A percentile compares a stretch with the other conserved stretches of the same genome.
Conservation (phyloP, 2,113 vertebrate genomes). For the Lepisosteus osseus region DNA sequence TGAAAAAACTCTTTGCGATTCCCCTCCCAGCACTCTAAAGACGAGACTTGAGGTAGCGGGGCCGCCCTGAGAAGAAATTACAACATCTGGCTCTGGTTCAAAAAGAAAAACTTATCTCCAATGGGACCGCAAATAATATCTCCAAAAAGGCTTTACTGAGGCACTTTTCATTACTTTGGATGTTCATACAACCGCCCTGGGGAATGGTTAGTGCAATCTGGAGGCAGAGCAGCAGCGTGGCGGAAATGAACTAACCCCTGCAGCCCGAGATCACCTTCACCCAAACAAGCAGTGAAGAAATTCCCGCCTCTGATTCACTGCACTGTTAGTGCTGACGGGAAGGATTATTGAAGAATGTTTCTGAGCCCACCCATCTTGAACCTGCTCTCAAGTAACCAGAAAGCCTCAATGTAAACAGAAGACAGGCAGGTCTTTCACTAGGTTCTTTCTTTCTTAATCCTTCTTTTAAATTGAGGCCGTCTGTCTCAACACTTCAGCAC, state of each 20-base stretch:
- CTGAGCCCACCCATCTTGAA: too few species aligned
- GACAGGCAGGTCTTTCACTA: too few species aligned
- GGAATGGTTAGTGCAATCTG: conserved; percentile 26
- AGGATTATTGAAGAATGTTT: too few species aligned
- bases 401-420: too few species aligned
- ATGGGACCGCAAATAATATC: conserved; percentile 39
- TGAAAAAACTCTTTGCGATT: neutral
- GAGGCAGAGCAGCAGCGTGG: conserved; percentile 27
- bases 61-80: conserved; percentile 19
- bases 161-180: conserved; percentile 39
- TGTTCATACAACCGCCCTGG: conserved; percentile 32
- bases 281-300: conserved; percentile 24
- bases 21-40: neutral
- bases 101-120: conserved; percentile 30
- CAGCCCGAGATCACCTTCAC: conserved; percentile 31
- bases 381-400: too few species aligned
- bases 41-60: conserved; percentile 22
- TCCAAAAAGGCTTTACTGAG: conserved; percentile 32
- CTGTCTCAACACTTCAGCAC: too few species aligned
- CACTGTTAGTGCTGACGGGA: neutral
- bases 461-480: too few species aligned
- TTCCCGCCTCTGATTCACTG: conserved; percentile 13
- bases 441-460: too few species aligned
- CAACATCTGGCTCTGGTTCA: conserved; percentile 27
- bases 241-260: conserved; percentile 36